A percentile compares a stretch with the other conserved stretches of the same genome.
Evolutionary conservation across 2,797 vertebrate genomes (phyloP).

Genomic region (Babyrousa celebensis): DNA sequence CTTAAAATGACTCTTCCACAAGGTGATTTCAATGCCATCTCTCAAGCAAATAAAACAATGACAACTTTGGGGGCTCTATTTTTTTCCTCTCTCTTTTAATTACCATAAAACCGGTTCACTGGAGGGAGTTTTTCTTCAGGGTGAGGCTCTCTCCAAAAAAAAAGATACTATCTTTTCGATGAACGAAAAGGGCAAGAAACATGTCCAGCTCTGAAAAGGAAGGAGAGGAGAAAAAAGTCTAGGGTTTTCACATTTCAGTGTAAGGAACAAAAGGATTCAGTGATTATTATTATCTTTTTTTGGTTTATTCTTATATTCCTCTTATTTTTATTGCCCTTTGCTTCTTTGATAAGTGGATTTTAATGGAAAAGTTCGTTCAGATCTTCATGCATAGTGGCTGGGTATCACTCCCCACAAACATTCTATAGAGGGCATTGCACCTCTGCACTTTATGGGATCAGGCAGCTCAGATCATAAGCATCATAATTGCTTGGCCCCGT

Average conservation of each 20-base stretch:
- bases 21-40: constrained; percentile 44
- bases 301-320: constrained; percentile 19
- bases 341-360: constrained; percentile 67
- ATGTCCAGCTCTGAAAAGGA: background rate
- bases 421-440: constrained; percentile 38
- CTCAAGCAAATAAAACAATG: background rate
- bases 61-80: background rate
- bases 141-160: background rate
- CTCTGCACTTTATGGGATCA: constrained; percentile 50
- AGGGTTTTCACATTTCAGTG: background rate
- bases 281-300: background rate
- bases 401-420: background rate
- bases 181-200: constrained; percentile 5
- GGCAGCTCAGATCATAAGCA: background rate
- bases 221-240: background rate
- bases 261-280: constrained; percentile 8
- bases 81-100: background rate
- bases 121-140: background rate
- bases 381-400: constrained; percentile 20
- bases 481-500: constrained; percentile 69
- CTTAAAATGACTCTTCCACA: constrained; percentile 68
- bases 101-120: background rate
- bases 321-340: constrained; percentile 12
- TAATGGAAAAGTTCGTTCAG: constrained; percentile 62
- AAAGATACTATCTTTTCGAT: constrained; percentile 37